These are phyloP conservation scores for Drosophila sucinea DNA, from an alignment of 1,140 invertebrate genomes.

Conservation along the genomic window DNA sequence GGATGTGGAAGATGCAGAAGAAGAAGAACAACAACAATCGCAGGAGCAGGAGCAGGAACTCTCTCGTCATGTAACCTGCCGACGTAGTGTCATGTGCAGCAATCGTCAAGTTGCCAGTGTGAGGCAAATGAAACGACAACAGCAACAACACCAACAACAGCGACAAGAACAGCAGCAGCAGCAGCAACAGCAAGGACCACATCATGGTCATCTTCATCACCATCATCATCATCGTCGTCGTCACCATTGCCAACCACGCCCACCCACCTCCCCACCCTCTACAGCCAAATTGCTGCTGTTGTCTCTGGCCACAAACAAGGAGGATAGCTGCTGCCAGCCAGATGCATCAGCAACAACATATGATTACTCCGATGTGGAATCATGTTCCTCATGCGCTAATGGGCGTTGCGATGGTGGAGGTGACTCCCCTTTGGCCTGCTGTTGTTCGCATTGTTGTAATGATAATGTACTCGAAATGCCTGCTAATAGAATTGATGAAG, in stretches of 20 bases:
- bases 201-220: conserved; percentile 25
- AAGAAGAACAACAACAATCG: background rate
- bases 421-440: conserved; percentile 14
- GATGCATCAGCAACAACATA: conserved; percentile 6
- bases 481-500: conserved; percentile 16
- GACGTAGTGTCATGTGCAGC: conserved; percentile 69
- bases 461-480: conserved; percentile 15
- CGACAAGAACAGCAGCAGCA: conserved; percentile 27
- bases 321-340: conserved; percentile 15
- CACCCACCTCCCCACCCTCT: conserved; percentile 52
- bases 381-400: conserved; percentile 5
- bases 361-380: conserved; percentile 15
- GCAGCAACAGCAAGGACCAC: conserved; percentile 18
- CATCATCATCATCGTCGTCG: conserved; percentile 28
- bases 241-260: conserved; percentile 14
- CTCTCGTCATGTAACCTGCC: conserved; percentile 53
- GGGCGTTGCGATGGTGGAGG: background rate
- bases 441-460: conserved; percentile 17
- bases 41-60: conserved; percentile 35
- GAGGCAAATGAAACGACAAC: conserved; percentile 69
- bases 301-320: conserved; percentile 44
- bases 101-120: conserved; percentile 71
- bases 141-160: conserved; percentile 62
- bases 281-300: conserved; percentile 67
- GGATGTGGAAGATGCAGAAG: conserved; percentile 34